phyloP scores from a whole-genome alignment of 2,113 vertebrate genomes.

The Notarius lentiginosus region DNA sequence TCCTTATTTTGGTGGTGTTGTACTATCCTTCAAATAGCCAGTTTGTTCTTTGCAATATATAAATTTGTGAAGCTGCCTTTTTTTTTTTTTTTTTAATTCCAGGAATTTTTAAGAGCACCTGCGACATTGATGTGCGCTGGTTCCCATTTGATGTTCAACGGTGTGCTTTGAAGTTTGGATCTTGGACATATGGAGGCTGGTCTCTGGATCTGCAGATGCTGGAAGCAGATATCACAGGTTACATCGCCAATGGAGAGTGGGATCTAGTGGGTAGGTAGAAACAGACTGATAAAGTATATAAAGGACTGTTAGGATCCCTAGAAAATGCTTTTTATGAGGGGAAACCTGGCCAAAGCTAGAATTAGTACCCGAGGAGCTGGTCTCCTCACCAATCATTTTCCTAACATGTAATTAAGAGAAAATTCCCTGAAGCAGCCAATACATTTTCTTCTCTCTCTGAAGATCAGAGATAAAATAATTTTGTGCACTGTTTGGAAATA shows the following conservation, averaged over 20 bases:
- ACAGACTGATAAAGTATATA: not conserved
- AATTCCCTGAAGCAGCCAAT: not conserved
- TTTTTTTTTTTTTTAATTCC: not conserved
- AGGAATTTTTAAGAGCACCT: constrained; percentile 74
- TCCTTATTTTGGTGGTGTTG: not conserved
- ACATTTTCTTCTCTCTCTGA: constrained; percentile 1
- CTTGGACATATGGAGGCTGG: constrained; percentile 72
- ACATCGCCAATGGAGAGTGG: constrained; percentile 73
- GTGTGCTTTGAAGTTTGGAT: constrained; percentile 73
- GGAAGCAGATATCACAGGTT: constrained; percentile 65
- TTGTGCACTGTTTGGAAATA: not conserved
- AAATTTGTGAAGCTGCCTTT: not conserved
- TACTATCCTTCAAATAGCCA: not conserved
- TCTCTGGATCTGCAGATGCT: constrained; percentile 72
- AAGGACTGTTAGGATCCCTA: not conserved
- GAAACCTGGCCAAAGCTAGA: not conserved
- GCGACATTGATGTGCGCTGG: constrained; percentile 73
- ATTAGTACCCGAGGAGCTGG: not conserved
- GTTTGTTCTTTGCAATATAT: not conserved
- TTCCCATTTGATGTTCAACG: constrained; percentile 72
- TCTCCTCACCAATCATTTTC: not conserved
- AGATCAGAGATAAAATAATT: not conserved
- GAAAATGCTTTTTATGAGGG: not conserved
- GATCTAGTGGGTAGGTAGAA: constrained; percentile 67
- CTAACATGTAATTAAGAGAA: constrained; percentile 3